Percentiles rank a stretch among this genome's conserved stretches.
Evolutionary conservation across 2,113 vertebrate species (phyloP).

Genomic region (Ranitomeya imitator): DNA sequence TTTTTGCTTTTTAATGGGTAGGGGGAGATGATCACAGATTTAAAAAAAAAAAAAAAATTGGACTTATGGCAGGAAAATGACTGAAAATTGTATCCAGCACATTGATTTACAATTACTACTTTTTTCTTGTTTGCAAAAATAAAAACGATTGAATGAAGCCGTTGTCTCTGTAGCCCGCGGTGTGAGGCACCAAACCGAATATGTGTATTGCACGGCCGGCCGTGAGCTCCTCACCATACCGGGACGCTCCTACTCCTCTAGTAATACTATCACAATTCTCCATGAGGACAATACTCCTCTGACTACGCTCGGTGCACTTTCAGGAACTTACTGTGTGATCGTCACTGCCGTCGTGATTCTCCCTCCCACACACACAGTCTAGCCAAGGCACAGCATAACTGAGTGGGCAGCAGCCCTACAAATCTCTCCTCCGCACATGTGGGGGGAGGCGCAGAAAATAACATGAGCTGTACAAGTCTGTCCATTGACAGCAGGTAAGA

Average conservation of each 20-base stretch:
- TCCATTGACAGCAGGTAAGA: slow-evolving; percentile 8
- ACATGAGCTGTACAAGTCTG: not conserved
- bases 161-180: no score
- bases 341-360: not conserved
- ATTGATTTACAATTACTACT: no score
- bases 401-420: slow-evolving; percentile 42
- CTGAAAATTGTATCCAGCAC: no score
- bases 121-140: no score
- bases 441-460: slow-evolving; percentile 30
- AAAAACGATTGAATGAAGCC: no score
- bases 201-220: not conserved
- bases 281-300: not conserved
- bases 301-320: not conserved
- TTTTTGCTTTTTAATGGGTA: no score
- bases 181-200: no score
- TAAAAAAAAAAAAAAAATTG: no score
- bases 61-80: no score
- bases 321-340: not conserved
- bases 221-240: not conserved
- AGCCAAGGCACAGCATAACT: slow-evolving; percentile 35
- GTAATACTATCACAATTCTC: not conserved
- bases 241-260: not conserved
- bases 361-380: slow-evolving; percentile 28
- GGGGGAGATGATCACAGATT: no score
- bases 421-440: slow-evolving; percentile 46